Evolutionary conservation across 2,797 vertebrate genomes (phyloP).

Genomic region (Morus bassanus): DNA sequence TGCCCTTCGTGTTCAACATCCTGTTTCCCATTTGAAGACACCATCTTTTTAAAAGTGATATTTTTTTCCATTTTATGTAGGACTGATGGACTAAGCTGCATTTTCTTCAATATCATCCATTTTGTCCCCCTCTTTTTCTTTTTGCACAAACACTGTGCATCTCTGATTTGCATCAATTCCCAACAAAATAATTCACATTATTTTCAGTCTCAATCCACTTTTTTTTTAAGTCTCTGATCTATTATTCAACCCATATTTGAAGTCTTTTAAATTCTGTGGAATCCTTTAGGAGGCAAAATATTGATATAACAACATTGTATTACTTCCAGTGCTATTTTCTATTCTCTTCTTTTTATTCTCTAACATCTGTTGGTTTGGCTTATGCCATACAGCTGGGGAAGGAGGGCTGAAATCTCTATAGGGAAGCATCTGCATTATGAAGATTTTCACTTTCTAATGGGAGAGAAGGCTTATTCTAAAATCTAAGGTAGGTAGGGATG

Average conservation of each 20-base stretch:
- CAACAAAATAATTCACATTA: background rate
- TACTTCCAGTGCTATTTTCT: conserved; percentile 25
- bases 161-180: background rate
- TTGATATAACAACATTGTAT: background rate
- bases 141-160: background rate
- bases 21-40: background rate
- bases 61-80: background rate
- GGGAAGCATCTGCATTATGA: background rate
- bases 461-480: background rate
- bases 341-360: background rate
- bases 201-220: background rate
- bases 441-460: background rate
- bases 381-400: background rate
- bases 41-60: background rate
- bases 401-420: background rate
- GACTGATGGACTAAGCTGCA: background rate
- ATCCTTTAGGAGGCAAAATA: conserved; percentile 1
- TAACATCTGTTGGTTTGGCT: conserved; percentile 7
- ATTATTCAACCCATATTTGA: conserved; percentile 9
- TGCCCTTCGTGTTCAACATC: background rate
- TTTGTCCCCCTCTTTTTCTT: rapidly evolving
- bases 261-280: conserved; percentile 17
- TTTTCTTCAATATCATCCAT: background rate
- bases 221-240: background rate
- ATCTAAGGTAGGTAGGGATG: background rate